Base-by-base conservation (phyloP, 2,888 invertebrate species). In the Mellilla xanthometata region DNA sequence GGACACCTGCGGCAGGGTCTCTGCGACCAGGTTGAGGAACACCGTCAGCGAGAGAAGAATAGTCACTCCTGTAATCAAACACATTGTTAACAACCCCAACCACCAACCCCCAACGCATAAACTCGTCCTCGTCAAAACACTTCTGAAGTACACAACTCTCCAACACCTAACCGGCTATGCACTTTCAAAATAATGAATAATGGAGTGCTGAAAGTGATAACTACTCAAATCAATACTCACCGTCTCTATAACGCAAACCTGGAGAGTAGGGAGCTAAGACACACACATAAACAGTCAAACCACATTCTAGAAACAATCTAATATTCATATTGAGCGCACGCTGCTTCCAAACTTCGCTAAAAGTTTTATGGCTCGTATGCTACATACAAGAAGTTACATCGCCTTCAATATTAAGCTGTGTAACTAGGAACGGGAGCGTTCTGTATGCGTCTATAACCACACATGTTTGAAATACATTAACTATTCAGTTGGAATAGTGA, bases 1-100 rank as follows among this genome's bases (percentile, higher is more conserved):
- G 91, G 99, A 99, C 91, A 99, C 99, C 93, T 97, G 98, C 91
- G 99, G 99, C 95, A 99, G 96, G 92, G 98, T 98, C 94, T 99
- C 98, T 75, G 98, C 98, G 91, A 99, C 98, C 93, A 99, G 95
- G 93, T 99, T 97, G 93, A 99, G 96, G 94, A 99, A 99, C 93
- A 99, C 98, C 93, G 98, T 99, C 93, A 99, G 95, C 91, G 99
- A 99, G 90, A 99, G 97, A 91, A 98, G 96, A 92, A 98, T 98
- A 92, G 98, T 98, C 92, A 98, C 97, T 93, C 98, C 98, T 98
- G 96, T 91, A 95, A 95, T 92, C 93, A 92, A 92, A 92, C 86
- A 91, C 78, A 91, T 75, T 77, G 88, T 91, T 90, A 91, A 90
- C 89, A 84, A 53, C 75, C 78, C 76, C 67, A 72, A 61, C 6